Conservation (phyloP, 2,113 vertebrate genomes). For the Martes martes region DNA sequence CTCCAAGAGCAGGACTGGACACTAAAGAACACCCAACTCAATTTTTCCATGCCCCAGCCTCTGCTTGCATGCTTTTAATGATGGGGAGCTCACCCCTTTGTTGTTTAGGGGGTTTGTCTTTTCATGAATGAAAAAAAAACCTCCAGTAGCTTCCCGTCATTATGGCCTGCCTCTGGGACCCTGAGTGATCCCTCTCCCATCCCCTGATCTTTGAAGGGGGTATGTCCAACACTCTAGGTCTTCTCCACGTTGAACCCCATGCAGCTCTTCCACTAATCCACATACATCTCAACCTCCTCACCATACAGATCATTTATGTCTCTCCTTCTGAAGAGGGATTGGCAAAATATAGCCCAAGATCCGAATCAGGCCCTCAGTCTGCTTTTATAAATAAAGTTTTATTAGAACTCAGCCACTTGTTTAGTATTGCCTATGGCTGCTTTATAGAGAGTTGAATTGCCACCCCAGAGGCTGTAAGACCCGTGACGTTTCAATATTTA, state of each 20-base stretch:
- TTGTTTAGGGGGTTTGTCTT: not conserved
- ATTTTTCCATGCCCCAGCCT: not conserved
- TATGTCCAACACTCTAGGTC: not conserved
- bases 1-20: not conserved
- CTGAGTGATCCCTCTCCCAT: no score
- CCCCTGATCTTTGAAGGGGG: not conserved
- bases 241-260: not conserved
- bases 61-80: not conserved
- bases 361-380: not conserved
- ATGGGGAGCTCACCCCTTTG: not conserved
- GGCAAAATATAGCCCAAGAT: not conserved
- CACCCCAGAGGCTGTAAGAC: not conserved
- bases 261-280: not conserved
- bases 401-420: not conserved
- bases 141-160: no score
- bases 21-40: not conserved
- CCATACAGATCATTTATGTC: not conserved
- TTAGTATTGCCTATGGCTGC: not conserved
- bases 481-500: not conserved
- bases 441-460: not conserved
- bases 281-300: not conserved
- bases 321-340: not conserved
- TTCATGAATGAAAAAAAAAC: not conserved
- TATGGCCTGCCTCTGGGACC: not conserved
- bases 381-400: slow-evolving; percentile 10